Evolutionary conservation across 2,888 invertebrate genomes (phyloP).

Genomic region (Drosophila niveifrons): DNA sequence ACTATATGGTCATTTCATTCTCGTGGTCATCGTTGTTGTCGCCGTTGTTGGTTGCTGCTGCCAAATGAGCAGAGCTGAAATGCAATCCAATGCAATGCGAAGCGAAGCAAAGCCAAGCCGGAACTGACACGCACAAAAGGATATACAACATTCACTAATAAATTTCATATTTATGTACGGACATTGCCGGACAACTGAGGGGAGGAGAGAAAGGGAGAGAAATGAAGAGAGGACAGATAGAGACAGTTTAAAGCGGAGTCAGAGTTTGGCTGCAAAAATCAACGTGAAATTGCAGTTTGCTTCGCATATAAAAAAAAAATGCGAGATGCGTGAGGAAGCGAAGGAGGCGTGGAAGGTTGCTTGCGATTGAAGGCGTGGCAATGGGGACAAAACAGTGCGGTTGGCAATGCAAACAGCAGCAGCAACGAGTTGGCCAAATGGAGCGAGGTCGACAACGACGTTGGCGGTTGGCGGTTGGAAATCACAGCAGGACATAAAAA

Average conservation of each 20-base stretch:
- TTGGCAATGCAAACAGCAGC: slow-evolving; percentile 54
- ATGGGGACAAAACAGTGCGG: slow-evolving; percentile 58
- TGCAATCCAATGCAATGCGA: slow-evolving; percentile 35
- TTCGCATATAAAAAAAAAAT: too few species aligned
- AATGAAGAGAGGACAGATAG: slow-evolving; percentile 7
- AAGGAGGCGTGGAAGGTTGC: neutral
- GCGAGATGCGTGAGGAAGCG: too few species aligned
- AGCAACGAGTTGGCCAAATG: slow-evolving; percentile 41
- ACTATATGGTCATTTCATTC: slow-evolving; percentile 7
- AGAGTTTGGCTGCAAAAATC: neutral
- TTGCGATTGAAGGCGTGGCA: slow-evolving; percentile 14
- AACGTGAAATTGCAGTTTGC: too few species aligned
- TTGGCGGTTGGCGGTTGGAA: slow-evolving; percentile 39
- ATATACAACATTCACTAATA: slow-evolving; percentile 80
- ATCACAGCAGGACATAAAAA: slow-evolving; percentile 74
- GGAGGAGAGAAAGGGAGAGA: slow-evolving; percentile 6
- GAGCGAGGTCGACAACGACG: slow-evolving; percentile 28
- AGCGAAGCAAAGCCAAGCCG: slow-evolving; percentile 57
- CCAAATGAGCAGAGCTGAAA: slow-evolving; percentile 53
- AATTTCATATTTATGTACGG: slow-evolving; percentile 80
- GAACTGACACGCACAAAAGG: slow-evolving; percentile 81
- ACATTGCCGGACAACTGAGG: slow-evolving; percentile 43
- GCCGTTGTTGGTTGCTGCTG: slow-evolving; percentile 29
- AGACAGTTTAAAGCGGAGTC: neutral
- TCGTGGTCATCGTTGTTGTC: slow-evolving; percentile 27